Base-by-base conservation (phyloP, 1,140 invertebrate species). In the Sitophilus oryzae region DNA sequence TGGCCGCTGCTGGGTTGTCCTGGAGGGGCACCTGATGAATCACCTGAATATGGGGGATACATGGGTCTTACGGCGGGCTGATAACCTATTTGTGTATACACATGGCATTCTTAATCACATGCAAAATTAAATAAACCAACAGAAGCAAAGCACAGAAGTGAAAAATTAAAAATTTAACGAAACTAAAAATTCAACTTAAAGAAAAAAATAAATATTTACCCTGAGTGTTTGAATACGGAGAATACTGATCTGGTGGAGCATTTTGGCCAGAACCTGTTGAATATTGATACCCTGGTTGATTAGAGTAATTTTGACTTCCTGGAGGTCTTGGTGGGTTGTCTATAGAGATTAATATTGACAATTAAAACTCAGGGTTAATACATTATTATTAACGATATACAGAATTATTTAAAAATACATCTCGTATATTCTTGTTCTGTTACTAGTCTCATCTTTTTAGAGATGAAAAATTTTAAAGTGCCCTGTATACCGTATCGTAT, bases 11-110 rank as follows among this genome's bases (percentile, higher is more conserved):
- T 60, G 8, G 60, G 54, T 44, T 47, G 60, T n/a, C 30, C 46
- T n/a, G 52, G 25, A 18, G 57, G 50, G 6, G 68, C 61, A 43
- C 64, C 63, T 43, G 60, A 52, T 18, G 64, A 64, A 59, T 67
- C 68, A 48, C 66, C 63, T 47, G 65, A 66, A 66, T 89, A 90
- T 59, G 85, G 80, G 67, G 82, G 82, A 73, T 85, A 85, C 60
- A 84, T 82, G 61, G 81, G 80, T 75, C 83, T 77, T 71, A 80
- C 81, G 25, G 75, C 70, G 48, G 79, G 81, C 63, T 77, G 82
- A 81, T 81, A 86, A 75, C 75, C 80, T 60, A 50, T 56, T 56
- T 48, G 49, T 30, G 25, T 30, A 30, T 30, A 30, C 49, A 57
- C 46, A 49, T 57, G 20, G 49, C 48, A 36, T 45, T 57, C 55